Percentiles rank a stretch among this genome's conserved stretches.
These are phyloP conservation scores for Cheilosia variabilis DNA, from an alignment of 2,888 invertebrate species.

Conservation along the genomic window DNA sequence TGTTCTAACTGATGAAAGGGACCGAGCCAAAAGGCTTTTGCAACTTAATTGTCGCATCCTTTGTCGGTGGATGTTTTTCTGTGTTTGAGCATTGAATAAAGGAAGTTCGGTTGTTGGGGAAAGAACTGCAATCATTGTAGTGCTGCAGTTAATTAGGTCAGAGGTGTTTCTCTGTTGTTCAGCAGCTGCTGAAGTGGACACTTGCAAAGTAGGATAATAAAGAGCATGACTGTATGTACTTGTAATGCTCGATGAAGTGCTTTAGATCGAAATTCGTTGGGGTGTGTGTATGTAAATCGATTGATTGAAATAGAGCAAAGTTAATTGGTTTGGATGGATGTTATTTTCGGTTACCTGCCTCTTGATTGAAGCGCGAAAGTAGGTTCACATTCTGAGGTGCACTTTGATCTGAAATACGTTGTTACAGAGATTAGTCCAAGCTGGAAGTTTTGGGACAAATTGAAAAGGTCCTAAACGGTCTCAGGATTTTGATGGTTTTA, in stretches of 20 bases:
- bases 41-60: conserved; percentile 36
- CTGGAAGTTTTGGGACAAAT: no score
- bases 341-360: no score
- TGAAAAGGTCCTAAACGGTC: no score
- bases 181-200: background rate
- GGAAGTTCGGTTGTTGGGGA: background rate
- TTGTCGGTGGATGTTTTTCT: conserved; percentile 22
- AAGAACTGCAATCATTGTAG: conserved; percentile 5
- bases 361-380: no score
- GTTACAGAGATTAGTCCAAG: no score
- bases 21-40: conserved; percentile 1
- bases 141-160: conserved; percentile 59
- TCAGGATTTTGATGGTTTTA: no score
- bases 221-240: conserved; percentile 20
- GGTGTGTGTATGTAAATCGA: conserved; percentile 1
- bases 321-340: conserved; percentile 6
- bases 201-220: conserved; percentile 22
- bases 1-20: conserved; percentile 9
- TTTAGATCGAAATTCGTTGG: conserved; percentile 40
- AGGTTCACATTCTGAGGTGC: no score
- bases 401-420: no score
- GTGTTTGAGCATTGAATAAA: conserved; percentile 22
- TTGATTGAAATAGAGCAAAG: background rate
- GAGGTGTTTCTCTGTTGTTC: conserved; percentile 34
- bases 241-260: conserved; percentile 42